These are phyloP conservation scores for Drosophila quadrilineata DNA, from an alignment of 1,140 invertebrate species.

Conservation along the genomic window DNA sequence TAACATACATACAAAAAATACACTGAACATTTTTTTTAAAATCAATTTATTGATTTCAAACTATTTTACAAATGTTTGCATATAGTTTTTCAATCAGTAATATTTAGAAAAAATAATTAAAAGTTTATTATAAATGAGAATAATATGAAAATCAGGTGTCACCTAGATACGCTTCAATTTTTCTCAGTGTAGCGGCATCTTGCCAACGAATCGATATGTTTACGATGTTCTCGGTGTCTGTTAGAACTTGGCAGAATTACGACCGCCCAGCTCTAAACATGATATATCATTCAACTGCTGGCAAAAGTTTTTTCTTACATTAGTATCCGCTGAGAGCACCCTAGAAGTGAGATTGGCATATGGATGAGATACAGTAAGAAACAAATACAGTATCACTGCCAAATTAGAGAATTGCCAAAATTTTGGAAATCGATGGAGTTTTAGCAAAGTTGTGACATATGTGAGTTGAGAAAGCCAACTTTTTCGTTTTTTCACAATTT, in stretches of 20 bases:
- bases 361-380: neutral
- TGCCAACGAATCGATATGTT: constrained; percentile 4
- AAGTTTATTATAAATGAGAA: too few species aligned
- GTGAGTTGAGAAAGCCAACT: too few species aligned
- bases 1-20: neutral
- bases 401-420: constrained; percentile 2
- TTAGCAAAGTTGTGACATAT: too few species aligned
- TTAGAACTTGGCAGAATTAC: constrained; percentile 1
- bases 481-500: too few species aligned
- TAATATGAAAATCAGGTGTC: too few species aligned
- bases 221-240: constrained; percentile 2
- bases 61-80: too few species aligned
- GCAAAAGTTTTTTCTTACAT: neutral
- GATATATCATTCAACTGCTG: neutral
- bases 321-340: neutral
- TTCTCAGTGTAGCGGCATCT: neutral
- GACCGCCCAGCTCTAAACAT: neutral
- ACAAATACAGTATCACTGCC: neutral
- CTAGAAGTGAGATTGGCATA: neutral
- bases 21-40: too few species aligned
- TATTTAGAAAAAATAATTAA: too few species aligned
- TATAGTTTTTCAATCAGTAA: too few species aligned
- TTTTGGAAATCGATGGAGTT: too few species aligned
- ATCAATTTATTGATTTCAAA: too few species aligned
- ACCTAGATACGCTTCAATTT: too few species aligned